Base-by-base conservation (phyloP, 2,113 vertebrate species). In the Cyanoramphus novaezelandiae region DNA sequence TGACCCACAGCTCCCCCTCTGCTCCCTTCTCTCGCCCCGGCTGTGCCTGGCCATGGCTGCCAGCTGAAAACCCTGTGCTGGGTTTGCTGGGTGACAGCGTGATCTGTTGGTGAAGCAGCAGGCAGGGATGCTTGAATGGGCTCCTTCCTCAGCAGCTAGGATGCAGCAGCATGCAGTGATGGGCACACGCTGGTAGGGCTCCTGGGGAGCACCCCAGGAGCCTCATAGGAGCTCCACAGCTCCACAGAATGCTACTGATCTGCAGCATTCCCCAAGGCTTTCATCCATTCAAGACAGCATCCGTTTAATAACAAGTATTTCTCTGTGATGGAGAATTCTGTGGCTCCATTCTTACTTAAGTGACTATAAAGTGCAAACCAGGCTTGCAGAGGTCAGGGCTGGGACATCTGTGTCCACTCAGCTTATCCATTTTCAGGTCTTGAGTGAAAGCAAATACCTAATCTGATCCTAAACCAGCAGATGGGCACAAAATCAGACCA, bases 11-110 rank as follows among this genome's bases (percentile, higher is more conserved):
- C 53, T 59, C 17, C 23, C 53, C 16, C 17, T 29, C 47, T 11
- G 4, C n/a, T 25, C 21, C 15, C n/a, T 43, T 31, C 69, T 69
- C 43, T 65, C 0, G 0, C 52, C 57, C 35, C 0, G 1, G 39
- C 59, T 69, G 35, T 2, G 44, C 67, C 50, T 1, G 0, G 35
- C 31, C 3, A 8, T 70, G 33, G 69, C 52, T 59, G 80, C 81
- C 62, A 84, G 67, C 71, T 62, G 75, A 79, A 67, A n/a, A 39
- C 18, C 21, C 63, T 28, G 57, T 2, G 6, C 82, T 50, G 85
- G 55, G 23, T 75, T 65, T 75, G 82, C 74, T n/a, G 82, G 78
- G 65, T 25, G 16, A 11, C 33, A n/a, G 7, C 1, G 3, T 2
- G 4, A 91, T 47, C 17, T 4, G 10, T 27, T 10, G 62, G 78